Conservation (phyloP, 1,140 invertebrate genomes). For the Anadara kagoshimensis region DNA sequence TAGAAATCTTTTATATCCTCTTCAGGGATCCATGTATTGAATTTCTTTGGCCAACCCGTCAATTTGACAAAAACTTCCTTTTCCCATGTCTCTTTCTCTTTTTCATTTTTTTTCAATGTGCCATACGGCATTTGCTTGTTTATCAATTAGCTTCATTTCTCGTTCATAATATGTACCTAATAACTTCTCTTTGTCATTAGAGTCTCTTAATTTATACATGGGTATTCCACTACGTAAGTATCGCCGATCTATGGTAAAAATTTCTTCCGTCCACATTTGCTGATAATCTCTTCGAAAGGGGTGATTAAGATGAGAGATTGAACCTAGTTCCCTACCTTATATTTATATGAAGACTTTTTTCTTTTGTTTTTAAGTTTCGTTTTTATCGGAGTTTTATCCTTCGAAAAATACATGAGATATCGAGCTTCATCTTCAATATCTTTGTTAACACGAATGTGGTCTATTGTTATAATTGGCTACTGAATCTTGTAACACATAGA, state of each 20-base stretch:
- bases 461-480: slow-evolving; percentile 8
- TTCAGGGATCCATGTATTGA: slow-evolving; percentile 11
- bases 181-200: slow-evolving; percentile 7
- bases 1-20: not conserved
- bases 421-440: slow-evolving; percentile 20
- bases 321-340: slow-evolving; percentile 31
- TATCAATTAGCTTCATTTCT: slow-evolving; percentile 18
- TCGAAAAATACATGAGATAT: slow-evolving; percentile 7
- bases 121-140: slow-evolving; percentile 20
- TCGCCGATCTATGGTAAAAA: slow-evolving; percentile 34
- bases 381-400: not conserved
- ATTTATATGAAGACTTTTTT: slow-evolving; percentile 6
- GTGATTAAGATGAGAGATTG: slow-evolving; percentile 23
- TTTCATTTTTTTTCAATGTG: slow-evolving; percentile 13
- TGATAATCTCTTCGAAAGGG: slow-evolving; percentile 32
- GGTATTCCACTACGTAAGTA: slow-evolving; percentile 21
- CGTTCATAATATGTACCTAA: slow-evolving; percentile 7
- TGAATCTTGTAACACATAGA: not conserved
- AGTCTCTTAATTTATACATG: slow-evolving; percentile 32
- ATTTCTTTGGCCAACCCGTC: slow-evolving; percentile 26
- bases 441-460: slow-evolving; percentile 11
- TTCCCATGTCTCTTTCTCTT: slow-evolving; percentile 3
- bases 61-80: slow-evolving; percentile 15
- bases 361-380: not conserved
- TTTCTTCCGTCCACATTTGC: slow-evolving; percentile 34